Conservation (phyloP, 2,888 invertebrate species). For the Drosophila glabriapex region DNA sequence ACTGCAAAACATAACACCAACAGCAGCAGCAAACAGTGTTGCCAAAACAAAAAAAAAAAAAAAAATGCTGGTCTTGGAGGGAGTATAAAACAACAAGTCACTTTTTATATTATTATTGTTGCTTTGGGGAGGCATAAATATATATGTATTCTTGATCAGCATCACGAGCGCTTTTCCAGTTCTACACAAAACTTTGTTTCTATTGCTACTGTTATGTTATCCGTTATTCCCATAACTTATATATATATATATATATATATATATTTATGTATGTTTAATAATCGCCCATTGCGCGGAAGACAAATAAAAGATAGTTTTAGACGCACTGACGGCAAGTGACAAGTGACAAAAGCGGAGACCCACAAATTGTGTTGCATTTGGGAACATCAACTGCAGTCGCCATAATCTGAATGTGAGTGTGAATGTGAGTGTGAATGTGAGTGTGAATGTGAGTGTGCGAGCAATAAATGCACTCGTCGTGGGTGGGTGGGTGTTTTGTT, state of each 20-base stretch:
- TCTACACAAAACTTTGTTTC: neutral
- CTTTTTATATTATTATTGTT: neutral
- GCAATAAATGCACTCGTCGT: neutral
- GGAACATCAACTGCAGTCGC: constrained; percentile 15
- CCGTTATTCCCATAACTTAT: neutral
- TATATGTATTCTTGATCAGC: neutral
- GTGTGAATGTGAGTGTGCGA: neutral
- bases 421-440: neutral
- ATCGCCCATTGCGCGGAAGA: neutral
- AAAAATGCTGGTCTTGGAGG: neutral
- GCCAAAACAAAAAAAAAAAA: neutral
- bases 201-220: neutral
- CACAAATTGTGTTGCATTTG: constrained; percentile 7
- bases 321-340: neutral
- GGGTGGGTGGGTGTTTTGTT: constrained; percentile 22
- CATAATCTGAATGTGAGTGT: neutral
- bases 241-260: no score
- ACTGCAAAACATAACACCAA: constrained; percentile 15
- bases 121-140: neutral
- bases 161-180: neutral
- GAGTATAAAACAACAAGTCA: neutral
- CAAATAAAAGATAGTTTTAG: neutral
- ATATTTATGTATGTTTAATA: neutral
- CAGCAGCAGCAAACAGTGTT: constrained; percentile 2
- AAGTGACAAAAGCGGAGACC: constrained; percentile 3